Conservation (phyloP, 2,797 vertebrate genomes). For the Austrolebias charrua region DNA sequence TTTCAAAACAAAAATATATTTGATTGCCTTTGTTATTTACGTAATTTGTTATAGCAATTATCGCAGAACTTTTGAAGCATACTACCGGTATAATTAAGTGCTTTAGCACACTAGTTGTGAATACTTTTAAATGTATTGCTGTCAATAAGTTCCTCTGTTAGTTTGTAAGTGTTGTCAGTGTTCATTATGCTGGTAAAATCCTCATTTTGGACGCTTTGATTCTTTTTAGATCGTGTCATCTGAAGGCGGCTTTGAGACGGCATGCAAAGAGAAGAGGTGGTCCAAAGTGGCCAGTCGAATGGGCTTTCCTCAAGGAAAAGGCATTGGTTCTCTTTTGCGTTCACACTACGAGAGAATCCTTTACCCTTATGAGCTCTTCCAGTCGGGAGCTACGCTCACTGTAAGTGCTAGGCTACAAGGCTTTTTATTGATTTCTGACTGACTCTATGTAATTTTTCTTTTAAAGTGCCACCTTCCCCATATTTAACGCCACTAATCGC, state of each 20-base stretch:
- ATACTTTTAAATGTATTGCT: too few relatives aligned
- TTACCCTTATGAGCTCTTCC: slow-evolving; percentile 97
- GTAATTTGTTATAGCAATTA: too few relatives aligned
- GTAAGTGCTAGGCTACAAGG: slow-evolving; percentile 60
- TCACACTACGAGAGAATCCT: slow-evolving; percentile 95
- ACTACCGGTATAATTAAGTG: too few relatives aligned
- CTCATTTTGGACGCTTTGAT: not conserved
- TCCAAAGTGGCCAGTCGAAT: slow-evolving; percentile 92
- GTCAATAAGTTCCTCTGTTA: too few relatives aligned
- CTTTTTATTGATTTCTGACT: not conserved
- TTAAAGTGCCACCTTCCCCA: too few relatives aligned
- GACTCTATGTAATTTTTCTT: too few relatives aligned
- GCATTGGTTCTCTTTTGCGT: slow-evolving; percentile 89
- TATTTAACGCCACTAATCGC: not conserved
- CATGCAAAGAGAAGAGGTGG: slow-evolving; percentile 96
- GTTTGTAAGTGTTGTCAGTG: not conserved
- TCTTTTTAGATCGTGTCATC: slow-evolving; percentile 87
- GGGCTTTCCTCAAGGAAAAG: slow-evolving; percentile 93
- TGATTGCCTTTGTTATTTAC: too few relatives aligned
- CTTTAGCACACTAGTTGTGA: too few relatives aligned
- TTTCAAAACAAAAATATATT: too few relatives aligned
- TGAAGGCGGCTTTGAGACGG: slow-evolving; percentile 93
- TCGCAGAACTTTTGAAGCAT: too few relatives aligned
- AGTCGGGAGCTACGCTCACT: slow-evolving; percentile 92
- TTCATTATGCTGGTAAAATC: not conserved